A percentile compares a stretch with the other conserved stretches of the same genome.
These are phyloP conservation scores for Lissocephala sabroskyi DNA, from an alignment of 2,888 invertebrate genomes.

Conservation along the genomic window DNA sequence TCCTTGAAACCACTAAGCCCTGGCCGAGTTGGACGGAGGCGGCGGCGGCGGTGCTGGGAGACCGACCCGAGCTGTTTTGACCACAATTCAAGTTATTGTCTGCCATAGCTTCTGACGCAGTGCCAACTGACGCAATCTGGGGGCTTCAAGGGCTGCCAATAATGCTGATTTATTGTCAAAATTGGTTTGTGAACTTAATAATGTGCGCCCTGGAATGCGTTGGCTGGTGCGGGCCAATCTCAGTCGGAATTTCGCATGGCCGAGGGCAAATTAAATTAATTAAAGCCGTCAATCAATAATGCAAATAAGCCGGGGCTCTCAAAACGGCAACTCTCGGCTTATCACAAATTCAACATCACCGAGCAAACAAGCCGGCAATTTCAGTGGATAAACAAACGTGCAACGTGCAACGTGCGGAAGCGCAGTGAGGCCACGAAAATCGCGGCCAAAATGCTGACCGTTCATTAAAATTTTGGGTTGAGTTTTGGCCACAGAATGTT, in stretches of 20 bases:
- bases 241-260: too few species aligned
- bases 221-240: too few species aligned
- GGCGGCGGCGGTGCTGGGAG: too few species aligned
- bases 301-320: neutral
- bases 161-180: too few species aligned
- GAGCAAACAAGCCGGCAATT: conserved; percentile 4
- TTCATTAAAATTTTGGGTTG: neutral
- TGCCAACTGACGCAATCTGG: conserved; percentile 30
- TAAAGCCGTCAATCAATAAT: conserved; percentile 15
- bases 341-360: conserved; percentile 31
- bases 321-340: conserved; percentile 16
- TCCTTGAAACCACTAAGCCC: conserved; percentile 8
- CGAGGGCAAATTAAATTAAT: conserved; percentile 22
- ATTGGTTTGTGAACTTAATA: too few species aligned
- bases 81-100: neutral
- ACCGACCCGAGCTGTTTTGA: neutral
- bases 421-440: neutral
- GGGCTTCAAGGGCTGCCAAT: too few species aligned
- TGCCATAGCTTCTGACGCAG: conserved; percentile 33
- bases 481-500: conserved; percentile 9
- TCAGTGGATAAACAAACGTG: neutral
- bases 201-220: too few species aligned
- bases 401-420: too few species aligned
- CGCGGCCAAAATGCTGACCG: neutral
- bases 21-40: too few species aligned